These are phyloP conservation scores for Plodia interpunctella DNA, from an alignment of 1,140 invertebrate species.

Conservation along the genomic window DNA sequence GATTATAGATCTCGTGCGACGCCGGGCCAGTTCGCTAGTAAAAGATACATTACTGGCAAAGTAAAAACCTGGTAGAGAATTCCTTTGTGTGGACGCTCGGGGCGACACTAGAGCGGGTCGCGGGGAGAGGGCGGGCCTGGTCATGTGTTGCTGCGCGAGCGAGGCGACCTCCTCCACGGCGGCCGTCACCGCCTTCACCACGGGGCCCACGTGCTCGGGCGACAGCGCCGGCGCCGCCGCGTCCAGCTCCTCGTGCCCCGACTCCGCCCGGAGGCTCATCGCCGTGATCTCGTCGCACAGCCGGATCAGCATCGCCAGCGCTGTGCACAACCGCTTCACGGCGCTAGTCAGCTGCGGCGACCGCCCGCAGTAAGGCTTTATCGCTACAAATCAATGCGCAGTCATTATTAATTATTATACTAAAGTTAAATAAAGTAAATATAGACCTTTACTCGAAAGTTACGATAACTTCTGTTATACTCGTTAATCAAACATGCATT, in stretches of 20 bases:
- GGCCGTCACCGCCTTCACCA: slow-evolving; percentile 86
- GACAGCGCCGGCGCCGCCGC: slow-evolving; percentile 47
- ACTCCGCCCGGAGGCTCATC: slow-evolving; percentile 83
- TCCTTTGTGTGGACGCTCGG: slow-evolving; percentile 69
- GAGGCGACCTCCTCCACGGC: slow-evolving; percentile 83
- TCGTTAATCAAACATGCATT: background rate
- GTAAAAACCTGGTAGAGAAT: slow-evolving; percentile 74
- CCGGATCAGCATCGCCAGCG: slow-evolving; percentile 90
- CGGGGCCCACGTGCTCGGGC: slow-evolving; percentile 85
- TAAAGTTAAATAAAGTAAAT: too few relatives aligned
- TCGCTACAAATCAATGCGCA: slow-evolving; percentile 48
- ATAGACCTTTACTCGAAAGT: too few relatives aligned
- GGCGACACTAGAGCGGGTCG: slow-evolving; percentile 61
- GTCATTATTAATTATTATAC: background rate
- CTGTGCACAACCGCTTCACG: slow-evolving; percentile 91
- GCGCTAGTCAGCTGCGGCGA: slow-evolving; percentile 80
- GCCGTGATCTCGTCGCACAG: slow-evolving; percentile 88
- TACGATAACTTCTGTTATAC: background rate
- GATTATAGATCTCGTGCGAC: too few relatives aligned
- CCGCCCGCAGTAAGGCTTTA: slow-evolving; percentile 71
- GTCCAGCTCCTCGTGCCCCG: slow-evolving; percentile 60
- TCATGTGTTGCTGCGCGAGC: slow-evolving; percentile 66
- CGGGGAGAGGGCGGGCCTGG: slow-evolving; percentile 60
- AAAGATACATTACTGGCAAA: too few relatives aligned
- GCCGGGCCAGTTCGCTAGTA: too few relatives aligned